Percentiles rank a stretch among this genome's conserved stretches.
phyloP scores from a whole-genome alignment of 2,888 invertebrate species.

The Macaria notata region DNA sequence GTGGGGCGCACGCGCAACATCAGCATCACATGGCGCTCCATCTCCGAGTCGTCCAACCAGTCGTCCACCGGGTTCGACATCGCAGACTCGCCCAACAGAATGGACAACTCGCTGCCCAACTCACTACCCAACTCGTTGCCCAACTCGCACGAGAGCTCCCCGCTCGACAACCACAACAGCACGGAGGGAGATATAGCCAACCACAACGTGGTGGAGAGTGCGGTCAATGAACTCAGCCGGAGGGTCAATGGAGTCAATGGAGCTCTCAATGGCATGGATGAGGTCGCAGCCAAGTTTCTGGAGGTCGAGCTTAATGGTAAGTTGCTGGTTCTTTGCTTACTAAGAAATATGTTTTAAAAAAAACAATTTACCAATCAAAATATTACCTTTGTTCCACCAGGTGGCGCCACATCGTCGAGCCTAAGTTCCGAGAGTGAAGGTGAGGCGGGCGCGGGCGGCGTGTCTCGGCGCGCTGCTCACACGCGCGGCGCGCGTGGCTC shows the following conservation, averaged over 20 bases:
- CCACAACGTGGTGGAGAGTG: slow-evolving; percentile 42
- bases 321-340: slow-evolving; percentile 21
- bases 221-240: slow-evolving; percentile 44
- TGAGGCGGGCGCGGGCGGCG: slow-evolving; percentile 46
- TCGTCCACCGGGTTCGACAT: slow-evolving; percentile 66
- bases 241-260: slow-evolving; percentile 45
- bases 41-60: slow-evolving; percentile 76
- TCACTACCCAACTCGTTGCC: slow-evolving; percentile 3
- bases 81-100: slow-evolving; percentile 46
- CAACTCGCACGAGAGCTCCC: slow-evolving; percentile 31
- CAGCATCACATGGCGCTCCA: slow-evolving; percentile 77
- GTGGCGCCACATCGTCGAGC: slow-evolving; percentile 64
- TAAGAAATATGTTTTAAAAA: too few species aligned
- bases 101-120: slow-evolving; percentile 31
- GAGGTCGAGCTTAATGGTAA: slow-evolving; percentile 74
- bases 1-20: slow-evolving; percentile 63
- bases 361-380: too few species aligned
- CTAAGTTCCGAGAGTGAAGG: slow-evolving; percentile 67
- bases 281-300: slow-evolving; percentile 62
- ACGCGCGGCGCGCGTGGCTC: slow-evolving; percentile 43
- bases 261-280: slow-evolving; percentile 53
- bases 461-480: slow-evolving; percentile 32
- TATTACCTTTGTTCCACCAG: slow-evolving; percentile 36
- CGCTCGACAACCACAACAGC: slow-evolving; percentile 47
- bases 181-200: slow-evolving; percentile 46